A percentile compares a stretch with the other conserved stretches of the same genome.
Evolutionary conservation across 1,140 invertebrate genomes (phyloP).

Genomic region (Drosophila takahashii): DNA sequence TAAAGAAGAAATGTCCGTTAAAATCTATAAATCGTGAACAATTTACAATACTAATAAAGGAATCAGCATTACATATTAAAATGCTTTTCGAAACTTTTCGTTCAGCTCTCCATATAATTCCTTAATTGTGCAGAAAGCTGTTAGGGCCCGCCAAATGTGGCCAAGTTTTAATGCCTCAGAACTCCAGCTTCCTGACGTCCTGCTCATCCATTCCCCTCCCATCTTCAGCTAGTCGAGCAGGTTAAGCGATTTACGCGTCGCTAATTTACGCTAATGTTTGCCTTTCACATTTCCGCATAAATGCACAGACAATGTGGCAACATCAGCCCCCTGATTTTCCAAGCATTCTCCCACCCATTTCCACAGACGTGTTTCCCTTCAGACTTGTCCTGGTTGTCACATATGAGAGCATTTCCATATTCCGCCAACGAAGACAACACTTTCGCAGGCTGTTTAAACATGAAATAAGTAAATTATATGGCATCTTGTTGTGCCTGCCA

Average conservation of each 20-base stretch:
- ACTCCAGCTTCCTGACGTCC: slow-evolving; percentile 7
- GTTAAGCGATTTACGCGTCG: slow-evolving; percentile 79
- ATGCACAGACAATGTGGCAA: slow-evolving; percentile 58
- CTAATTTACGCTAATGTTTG: slow-evolving; percentile 82
- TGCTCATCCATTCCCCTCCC: slow-evolving; percentile 2
- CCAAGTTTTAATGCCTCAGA: slow-evolving; percentile 27
- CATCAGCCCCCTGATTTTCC: slow-evolving; percentile 11
- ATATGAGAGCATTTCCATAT: slow-evolving; percentile 45
- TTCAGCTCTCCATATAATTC: neutral
- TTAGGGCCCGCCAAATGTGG: slow-evolving; percentile 27
- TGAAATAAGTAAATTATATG: slow-evolving; percentile 77
- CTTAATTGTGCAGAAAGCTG: slow-evolving; percentile 19
- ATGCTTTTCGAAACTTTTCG: neutral
- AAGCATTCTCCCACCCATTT: neutral
- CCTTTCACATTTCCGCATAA: slow-evolving; percentile 77
- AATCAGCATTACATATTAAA: neutral
- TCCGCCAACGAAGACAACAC: slow-evolving; percentile 49
- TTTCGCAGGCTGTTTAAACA: slow-evolving; percentile 71
- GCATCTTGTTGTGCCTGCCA: slow-evolving; percentile 26
- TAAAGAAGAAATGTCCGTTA: no score
- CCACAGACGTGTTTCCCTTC: slow-evolving; percentile 8
- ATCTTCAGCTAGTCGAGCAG: slow-evolving; percentile 24
- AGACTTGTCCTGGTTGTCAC: slow-evolving; percentile 28
- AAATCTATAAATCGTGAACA: no score
- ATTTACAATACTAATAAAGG: neutral